Evolutionary conservation across 2,888 invertebrate genomes (phyloP).

Genomic region (Tenthredo mesomela): DNA sequence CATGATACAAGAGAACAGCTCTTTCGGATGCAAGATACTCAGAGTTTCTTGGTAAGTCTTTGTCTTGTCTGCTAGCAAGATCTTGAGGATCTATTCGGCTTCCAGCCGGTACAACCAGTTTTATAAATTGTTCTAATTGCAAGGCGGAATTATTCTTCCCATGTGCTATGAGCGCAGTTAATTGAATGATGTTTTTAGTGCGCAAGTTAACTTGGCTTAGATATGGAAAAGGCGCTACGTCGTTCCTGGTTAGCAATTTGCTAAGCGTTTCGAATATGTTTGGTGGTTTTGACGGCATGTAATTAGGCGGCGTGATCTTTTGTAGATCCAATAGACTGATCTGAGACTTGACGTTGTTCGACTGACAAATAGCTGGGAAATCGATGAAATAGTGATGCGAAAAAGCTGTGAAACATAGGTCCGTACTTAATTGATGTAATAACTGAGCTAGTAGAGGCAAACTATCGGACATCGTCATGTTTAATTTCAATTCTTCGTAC

Average conservation of each 20-base stretch:
- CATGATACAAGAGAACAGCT: slow-evolving; percentile 80
- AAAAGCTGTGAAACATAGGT: slow-evolving; percentile 86
- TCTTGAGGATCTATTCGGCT: slow-evolving; percentile 73
- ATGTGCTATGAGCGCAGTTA: slow-evolving; percentile 77
- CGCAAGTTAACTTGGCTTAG: slow-evolving; percentile 86
- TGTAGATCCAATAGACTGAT: slow-evolving; percentile 81
- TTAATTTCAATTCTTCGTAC: slow-evolving; percentile 94
- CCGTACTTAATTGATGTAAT: slow-evolving; percentile 87
- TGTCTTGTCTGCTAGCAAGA: slow-evolving; percentile 64
- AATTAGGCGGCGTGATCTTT: slow-evolving; percentile 82
- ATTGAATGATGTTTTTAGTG: slow-evolving; percentile 87
- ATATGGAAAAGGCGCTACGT: slow-evolving; percentile 84
- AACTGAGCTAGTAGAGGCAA: slow-evolving; percentile 85
- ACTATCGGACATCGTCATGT: slow-evolving; percentile 85
- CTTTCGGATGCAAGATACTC: slow-evolving; percentile 73
- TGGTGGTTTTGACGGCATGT: slow-evolving; percentile 83
- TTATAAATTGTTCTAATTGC: slow-evolving; percentile 70
- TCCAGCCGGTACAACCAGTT: slow-evolving; percentile 73
- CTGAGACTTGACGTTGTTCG: slow-evolving; percentile 77
- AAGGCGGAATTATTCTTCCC: slow-evolving; percentile 63
- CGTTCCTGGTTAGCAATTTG: slow-evolving; percentile 81
- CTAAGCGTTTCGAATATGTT: slow-evolving; percentile 87
- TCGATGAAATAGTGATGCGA: slow-evolving; percentile 92
- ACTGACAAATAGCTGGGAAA: slow-evolving; percentile 84
- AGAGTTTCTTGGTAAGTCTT: slow-evolving; percentile 64